Conservation (phyloP, 2,888 invertebrate genomes). For the Rosalia funebris region DNA sequence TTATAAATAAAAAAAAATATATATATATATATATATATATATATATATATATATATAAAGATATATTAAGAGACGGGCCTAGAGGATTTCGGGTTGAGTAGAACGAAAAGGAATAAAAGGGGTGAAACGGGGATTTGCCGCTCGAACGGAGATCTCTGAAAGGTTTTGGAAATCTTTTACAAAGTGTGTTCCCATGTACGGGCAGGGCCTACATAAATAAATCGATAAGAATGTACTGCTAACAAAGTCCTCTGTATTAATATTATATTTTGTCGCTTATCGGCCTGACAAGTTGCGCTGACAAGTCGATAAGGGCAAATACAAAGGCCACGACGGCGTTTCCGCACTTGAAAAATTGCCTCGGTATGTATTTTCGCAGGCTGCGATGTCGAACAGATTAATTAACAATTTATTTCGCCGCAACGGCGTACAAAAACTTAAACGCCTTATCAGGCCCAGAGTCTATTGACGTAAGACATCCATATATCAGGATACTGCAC, state of each 20-base stretch:
- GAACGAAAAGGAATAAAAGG: conserved; percentile 29
- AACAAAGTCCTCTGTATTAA: conserved; percentile 11
- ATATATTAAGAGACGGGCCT: conserved; percentile 30
- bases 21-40: too few species aligned
- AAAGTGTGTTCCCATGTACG: conserved; percentile 50
- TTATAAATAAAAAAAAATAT: conserved; percentile 29
- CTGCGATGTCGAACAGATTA: not conserved
- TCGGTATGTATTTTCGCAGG: too few species aligned
- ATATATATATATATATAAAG: conserved; percentile 29
- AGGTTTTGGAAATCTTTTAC: conserved; percentile 47
- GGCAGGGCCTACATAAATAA: conserved; percentile 39
- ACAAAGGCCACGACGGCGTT: conserved; percentile 11
- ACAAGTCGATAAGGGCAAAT: not conserved
- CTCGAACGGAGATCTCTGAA: conserved; percentile 41
- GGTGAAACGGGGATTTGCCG: conserved; percentile 42
- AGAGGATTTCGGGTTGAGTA: conserved; percentile 1
- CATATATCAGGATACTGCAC: too few species aligned
- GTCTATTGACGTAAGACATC: too few species aligned
- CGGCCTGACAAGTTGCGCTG: not conserved
- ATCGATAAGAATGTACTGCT: conserved; percentile 34
- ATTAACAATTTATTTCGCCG: too few species aligned
- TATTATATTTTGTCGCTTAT: conserved; percentile 9
- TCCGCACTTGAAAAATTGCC: not conserved
- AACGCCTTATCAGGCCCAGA: too few species aligned
- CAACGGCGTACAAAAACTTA: too few species aligned